Percentiles rank a stretch among this genome's conserved stretches.
phyloP scores from a whole-genome alignment of 2,797 vertebrate genomes.

The Kryptolebias ocellatus region DNA sequence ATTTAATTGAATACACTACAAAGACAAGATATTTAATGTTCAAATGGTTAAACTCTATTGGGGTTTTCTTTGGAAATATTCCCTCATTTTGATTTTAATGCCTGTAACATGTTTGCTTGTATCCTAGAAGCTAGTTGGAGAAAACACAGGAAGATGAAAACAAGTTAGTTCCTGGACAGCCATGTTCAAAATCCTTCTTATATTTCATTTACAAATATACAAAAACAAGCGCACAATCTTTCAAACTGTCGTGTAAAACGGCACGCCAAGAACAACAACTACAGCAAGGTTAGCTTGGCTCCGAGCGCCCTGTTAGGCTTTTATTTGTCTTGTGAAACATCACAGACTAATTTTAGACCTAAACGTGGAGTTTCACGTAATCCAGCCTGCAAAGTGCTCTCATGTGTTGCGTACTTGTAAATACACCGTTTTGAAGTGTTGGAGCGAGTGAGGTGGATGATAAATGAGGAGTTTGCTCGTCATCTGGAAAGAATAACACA shows the following conservation, averaged over 20 bases:
- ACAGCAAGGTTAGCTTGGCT: constrained; percentile 8
- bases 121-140: background rate
- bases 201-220: background rate
- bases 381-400: constrained; percentile 13
- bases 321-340: constrained; percentile 19
- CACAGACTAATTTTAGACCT: constrained; percentile 21
- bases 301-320: background rate
- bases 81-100: background rate
- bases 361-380: constrained; percentile 14
- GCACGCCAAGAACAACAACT: constrained; percentile 17
- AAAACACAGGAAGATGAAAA: constrained; percentile 5
- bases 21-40: no score
- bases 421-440: constrained; percentile 39
- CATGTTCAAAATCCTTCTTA: background rate
- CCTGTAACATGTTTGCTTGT: background rate
- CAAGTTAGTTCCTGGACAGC: background rate
- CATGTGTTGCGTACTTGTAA: constrained; percentile 39
- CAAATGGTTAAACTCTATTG: no score
- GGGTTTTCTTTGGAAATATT: no score
- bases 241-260: constrained; percentile 2
- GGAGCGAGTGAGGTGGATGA: constrained; percentile 31
- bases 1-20: no score
- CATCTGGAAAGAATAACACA: constrained; percentile 72
- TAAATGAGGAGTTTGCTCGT: constrained; percentile 39
- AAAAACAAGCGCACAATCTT: background rate